These are phyloP conservation scores for Malachius bipustulatus DNA, from an alignment of 2,888 invertebrate genomes.

Conservation along the genomic window DNA sequence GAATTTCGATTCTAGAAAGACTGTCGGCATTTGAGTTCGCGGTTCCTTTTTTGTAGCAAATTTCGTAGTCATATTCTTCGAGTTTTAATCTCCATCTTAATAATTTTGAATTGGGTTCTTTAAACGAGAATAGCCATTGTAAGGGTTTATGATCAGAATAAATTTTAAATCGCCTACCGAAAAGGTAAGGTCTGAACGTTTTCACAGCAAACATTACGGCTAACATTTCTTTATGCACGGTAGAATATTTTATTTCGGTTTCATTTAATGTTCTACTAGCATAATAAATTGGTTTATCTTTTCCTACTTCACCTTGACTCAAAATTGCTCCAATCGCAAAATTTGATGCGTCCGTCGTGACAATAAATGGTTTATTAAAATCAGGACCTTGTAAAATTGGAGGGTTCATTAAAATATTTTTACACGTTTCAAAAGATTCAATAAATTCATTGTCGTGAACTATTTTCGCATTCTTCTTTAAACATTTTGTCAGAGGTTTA, in stretches of 20 bases:
- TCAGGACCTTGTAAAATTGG: too few species aligned
- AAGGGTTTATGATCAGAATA: constrained; percentile 8
- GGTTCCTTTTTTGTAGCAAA: neutral
- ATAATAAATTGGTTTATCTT: constrained; percentile 6
- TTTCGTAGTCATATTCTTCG: constrained; percentile 9
- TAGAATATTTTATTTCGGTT: constrained; percentile 8
- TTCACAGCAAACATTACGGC: constrained; percentile 8
- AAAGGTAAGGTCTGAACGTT: constrained; percentile 9
- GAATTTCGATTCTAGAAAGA: neutral
- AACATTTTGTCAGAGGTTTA: too few species aligned
- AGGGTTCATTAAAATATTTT: too few species aligned
- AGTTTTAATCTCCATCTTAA: constrained; percentile 5
- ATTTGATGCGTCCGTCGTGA: neutral
- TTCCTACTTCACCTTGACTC: neutral
- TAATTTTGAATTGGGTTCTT: constrained; percentile 6
- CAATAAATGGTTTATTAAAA: too few species aligned
- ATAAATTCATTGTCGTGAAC: too few species aligned
- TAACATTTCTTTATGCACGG: constrained; percentile 7
- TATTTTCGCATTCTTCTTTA: too few species aligned
- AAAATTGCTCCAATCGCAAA: neutral
- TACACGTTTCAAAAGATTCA: too few species aligned
- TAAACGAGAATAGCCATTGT: constrained; percentile 6
- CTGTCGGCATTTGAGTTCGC: neutral
- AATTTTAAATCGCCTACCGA: constrained; percentile 8
- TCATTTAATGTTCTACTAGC: neutral